Evolutionary conservation across 2,113 vertebrate genomes (phyloP).

Genomic region (Burhinus oedicnemus): DNA sequence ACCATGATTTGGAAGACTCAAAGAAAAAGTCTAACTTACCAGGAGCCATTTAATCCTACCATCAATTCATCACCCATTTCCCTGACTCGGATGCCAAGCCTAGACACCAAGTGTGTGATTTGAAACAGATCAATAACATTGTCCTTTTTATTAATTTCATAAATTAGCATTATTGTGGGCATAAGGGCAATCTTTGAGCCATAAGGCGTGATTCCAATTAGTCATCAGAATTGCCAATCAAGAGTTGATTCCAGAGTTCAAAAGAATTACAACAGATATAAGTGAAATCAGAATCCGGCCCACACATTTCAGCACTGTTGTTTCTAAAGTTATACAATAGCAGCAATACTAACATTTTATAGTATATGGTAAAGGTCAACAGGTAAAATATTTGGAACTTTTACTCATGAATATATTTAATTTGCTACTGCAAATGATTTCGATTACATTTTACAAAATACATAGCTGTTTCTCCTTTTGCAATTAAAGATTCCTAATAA

Average conservation of each 20-base stretch:
- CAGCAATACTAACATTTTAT: background rate
- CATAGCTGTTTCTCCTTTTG: constrained; percentile 31
- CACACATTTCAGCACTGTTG: background rate
- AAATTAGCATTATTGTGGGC: background rate
- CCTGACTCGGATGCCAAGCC: background rate
- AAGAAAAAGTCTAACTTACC: background rate
- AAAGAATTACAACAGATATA: background rate
- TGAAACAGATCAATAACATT: background rate
- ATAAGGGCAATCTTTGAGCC: background rate
- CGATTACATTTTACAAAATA: constrained; percentile 47
- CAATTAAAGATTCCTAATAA: constrained; percentile 70
- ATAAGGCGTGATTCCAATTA: background rate
- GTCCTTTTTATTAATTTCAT: background rate
- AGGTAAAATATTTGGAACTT: constrained; percentile 40
- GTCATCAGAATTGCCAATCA: background rate
- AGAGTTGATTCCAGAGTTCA: background rate
- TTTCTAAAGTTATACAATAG: background rate
- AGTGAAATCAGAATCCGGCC: background rate
- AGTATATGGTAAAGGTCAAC: background rate
- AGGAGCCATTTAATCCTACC: background rate
- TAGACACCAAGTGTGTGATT: background rate
- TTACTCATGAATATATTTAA: constrained; percentile 68
- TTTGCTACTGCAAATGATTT: constrained; percentile 57
- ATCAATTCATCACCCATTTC: background rate
- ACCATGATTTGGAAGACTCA: background rate